Evolutionary conservation across 2,113 vertebrate genomes (phyloP).

Genomic region (Lophotis ruficrista): DNA sequence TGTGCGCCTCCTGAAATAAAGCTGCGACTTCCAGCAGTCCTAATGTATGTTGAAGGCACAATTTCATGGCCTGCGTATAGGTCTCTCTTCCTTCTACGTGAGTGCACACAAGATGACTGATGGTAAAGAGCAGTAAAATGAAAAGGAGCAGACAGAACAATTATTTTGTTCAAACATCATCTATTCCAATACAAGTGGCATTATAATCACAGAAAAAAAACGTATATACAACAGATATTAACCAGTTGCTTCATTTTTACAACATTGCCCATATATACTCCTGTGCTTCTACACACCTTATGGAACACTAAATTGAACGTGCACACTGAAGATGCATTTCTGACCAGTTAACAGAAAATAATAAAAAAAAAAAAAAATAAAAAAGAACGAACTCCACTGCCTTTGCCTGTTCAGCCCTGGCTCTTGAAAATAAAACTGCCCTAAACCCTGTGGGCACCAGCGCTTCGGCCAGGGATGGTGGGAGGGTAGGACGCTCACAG

Average conservation of each 20-base stretch:
- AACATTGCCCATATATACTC: background rate
- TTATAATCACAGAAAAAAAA: background rate
- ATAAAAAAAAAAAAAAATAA: background rate
- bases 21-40: background rate
- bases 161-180: background rate
- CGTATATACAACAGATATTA: too few relatives aligned
- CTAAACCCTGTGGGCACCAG: fast-evolving
- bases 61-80: background rate
- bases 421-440: background rate
- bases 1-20: constrained; percentile 14
- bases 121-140: background rate
- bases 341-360: background rate
- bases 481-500: background rate
- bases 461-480: background rate
- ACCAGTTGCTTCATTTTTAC: background rate
- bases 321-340: background rate
- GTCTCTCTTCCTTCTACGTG: background rate
- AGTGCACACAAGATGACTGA: background rate
- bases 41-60: constrained; percentile 58
- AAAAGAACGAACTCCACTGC: background rate
- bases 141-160: background rate
- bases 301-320: background rate
- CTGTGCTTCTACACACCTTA: background rate
- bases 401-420: background rate
- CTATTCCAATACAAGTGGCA: background rate